Evolutionary conservation across 92 coral and sea anemone species (phyloP).

Genomic region (Actinostola sp.): DNA sequence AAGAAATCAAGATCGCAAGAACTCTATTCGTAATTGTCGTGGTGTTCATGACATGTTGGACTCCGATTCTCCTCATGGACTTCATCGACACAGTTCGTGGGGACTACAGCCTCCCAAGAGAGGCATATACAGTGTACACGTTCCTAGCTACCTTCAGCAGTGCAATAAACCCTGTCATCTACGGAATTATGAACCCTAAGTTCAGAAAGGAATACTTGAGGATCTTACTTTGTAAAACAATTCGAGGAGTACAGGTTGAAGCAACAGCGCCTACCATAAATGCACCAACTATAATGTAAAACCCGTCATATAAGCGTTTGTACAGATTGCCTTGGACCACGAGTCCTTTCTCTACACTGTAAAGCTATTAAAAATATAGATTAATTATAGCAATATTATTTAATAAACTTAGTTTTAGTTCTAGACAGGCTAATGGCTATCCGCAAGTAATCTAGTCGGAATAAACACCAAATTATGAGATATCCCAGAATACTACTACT

Average conservation of each 20-base stretch:
- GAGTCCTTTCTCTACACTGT: too few relatives aligned
- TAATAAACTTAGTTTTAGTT: too few relatives aligned
- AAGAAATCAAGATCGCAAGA: constrained; percentile 57
- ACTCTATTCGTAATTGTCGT: constrained; percentile 60
- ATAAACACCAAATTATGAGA: too few relatives aligned
- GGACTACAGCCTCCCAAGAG: constrained; percentile 44
- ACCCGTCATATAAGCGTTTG: too few relatives aligned
- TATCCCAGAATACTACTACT: too few relatives aligned
- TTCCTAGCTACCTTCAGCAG: constrained; percentile 49
- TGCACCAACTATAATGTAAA: not conserved
- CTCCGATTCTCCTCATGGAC: constrained; percentile 49
- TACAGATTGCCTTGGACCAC: too few relatives aligned
- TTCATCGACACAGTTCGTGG: constrained; percentile 54
- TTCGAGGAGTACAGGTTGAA: constrained; percentile 24
- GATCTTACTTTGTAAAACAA: constrained; percentile 26
- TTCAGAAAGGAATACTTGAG: constrained; percentile 49
- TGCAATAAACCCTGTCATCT: constrained; percentile 45
- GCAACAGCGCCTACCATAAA: not conserved
- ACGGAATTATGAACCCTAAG: constrained; percentile 60
- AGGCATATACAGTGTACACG: constrained; percentile 43
- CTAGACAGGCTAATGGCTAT: too few relatives aligned
- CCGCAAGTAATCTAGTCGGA: too few relatives aligned
- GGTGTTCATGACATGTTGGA: constrained; percentile 58
- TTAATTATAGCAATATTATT: too few relatives aligned
- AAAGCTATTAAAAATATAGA: too few relatives aligned